A percentile compares a stretch with the other conserved stretches of the same genome.
phyloP scores from a whole-genome alignment of 2,113 vertebrate genomes.

The Pterocles orientalis region DNA sequence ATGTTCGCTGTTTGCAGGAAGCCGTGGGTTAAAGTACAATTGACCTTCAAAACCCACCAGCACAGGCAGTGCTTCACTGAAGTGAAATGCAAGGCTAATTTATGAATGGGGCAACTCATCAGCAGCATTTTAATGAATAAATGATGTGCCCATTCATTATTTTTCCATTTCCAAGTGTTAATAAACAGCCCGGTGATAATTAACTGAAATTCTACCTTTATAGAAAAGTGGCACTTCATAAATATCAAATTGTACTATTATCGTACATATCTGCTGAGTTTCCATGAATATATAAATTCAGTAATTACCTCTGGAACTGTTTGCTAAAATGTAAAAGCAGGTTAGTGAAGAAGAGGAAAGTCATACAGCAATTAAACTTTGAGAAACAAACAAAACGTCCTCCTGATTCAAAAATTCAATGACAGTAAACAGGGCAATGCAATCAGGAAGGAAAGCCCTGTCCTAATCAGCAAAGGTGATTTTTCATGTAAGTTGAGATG shows the following conservation, averaged over 20 bases:
- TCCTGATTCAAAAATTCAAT: slow-evolving; percentile 62
- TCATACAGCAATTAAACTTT: slow-evolving; percentile 64
- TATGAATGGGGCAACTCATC: slow-evolving; percentile 66
- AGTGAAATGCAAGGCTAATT: slow-evolving; percentile 58
- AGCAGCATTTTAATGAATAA: slow-evolving; percentile 77
- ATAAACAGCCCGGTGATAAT: slow-evolving; percentile 78
- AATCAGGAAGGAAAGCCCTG: slow-evolving; percentile 59
- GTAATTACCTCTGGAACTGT: slow-evolving; percentile 73
- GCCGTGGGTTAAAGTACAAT: slow-evolving; percentile 42
- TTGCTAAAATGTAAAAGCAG: slow-evolving; percentile 62
- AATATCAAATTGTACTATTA: slow-evolving; percentile 79
- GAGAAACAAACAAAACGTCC: slow-evolving; percentile 60
- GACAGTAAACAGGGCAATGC: slow-evolving; percentile 65
- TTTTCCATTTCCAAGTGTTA: slow-evolving; percentile 78
- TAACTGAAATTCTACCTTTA: slow-evolving; percentile 78
- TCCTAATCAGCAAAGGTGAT: slow-evolving; percentile 51
- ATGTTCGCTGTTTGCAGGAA: not conserved
- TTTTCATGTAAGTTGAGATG: slow-evolving; percentile 56
- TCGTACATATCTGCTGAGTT: slow-evolving; percentile 65
- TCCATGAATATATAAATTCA: slow-evolving; percentile 75
- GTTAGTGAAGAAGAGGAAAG: slow-evolving; percentile 63
- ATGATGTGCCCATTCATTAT: slow-evolving; percentile 71
- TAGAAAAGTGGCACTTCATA: slow-evolving; percentile 79
- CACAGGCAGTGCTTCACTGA: not conserved
- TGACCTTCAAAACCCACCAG: slow-evolving; percentile 57